phyloP scores from a whole-genome alignment of 2,113 vertebrate species.

The Corythoichthys haematopterus region DNA sequence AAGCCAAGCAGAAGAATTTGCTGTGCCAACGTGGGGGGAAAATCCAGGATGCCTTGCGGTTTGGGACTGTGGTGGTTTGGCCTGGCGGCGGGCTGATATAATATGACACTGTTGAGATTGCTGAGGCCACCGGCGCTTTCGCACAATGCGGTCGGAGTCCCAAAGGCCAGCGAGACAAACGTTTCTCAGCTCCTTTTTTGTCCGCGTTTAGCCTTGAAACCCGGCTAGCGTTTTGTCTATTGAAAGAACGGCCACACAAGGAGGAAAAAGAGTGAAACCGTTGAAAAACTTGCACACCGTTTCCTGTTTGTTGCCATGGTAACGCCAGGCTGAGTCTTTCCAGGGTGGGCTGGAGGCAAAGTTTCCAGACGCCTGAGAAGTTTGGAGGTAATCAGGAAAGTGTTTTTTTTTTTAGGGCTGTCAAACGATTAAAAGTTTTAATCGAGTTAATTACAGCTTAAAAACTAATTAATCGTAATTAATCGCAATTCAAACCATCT shows the following conservation, averaged over 20 bases:
- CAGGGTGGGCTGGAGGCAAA: conserved; percentile 47
- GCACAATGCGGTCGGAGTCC: conserved; percentile 38
- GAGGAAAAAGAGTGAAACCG: conserved; percentile 37
- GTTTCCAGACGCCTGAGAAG: conserved; percentile 23
- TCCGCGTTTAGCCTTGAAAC: conserved; percentile 51
- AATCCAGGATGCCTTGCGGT: conserved; percentile 38
- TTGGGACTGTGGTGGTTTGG: conserved; percentile 33
- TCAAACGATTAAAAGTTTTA: too few species aligned
- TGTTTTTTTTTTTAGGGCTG: too few species aligned
- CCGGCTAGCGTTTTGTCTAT: conserved; percentile 47
- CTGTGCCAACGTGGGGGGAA: conserved; percentile 17
- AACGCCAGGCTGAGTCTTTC: conserved; percentile 39
- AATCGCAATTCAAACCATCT: too few species aligned
- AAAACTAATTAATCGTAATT: too few species aligned
- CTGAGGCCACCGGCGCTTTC: conserved; percentile 21
- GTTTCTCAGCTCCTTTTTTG: conserved; percentile 37
- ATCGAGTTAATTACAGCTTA: too few species aligned
- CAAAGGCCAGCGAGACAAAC: conserved; percentile 36
- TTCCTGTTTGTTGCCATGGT: conserved; percentile 62
- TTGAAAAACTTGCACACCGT: conserved; percentile 34
- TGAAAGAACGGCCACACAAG: conserved; percentile 55
- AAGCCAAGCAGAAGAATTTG: conserved; percentile 24
- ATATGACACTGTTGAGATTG: conserved; percentile 42
- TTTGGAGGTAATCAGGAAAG: background rate
- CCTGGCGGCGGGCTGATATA: conserved; percentile 41